Conservation (phyloP, 2,113 vertebrate genomes). For the Spheniscus mendiculus region DNA sequence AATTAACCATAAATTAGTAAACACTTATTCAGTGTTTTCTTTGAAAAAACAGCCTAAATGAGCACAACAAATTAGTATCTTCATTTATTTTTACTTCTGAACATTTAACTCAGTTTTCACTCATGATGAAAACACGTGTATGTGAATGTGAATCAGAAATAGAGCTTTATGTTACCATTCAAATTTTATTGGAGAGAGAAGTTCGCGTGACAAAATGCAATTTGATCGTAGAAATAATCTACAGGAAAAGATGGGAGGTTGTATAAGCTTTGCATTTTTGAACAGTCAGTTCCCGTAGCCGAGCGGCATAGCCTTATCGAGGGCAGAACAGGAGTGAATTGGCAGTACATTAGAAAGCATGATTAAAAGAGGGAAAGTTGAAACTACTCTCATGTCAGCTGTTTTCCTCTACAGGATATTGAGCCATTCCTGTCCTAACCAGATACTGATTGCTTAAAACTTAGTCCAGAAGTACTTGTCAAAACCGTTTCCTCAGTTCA, state of each 20-base stretch:
- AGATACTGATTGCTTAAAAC: conserved; percentile 85
- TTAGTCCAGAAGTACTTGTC: conserved; percentile 80
- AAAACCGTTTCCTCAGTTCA: conserved; percentile 77
- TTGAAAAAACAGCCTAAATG: not conserved
- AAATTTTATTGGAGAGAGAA: not conserved
- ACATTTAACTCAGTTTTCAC: not conserved
- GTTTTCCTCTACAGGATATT: conserved; percentile 86
- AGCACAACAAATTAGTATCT: not conserved
- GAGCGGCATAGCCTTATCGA: conserved; percentile 58
- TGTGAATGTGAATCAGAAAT: not conserved
- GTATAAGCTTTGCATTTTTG: conserved; percentile 46
- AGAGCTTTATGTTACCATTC: not conserved
- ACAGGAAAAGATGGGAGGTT: conserved; percentile 68
- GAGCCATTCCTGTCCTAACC: conserved; percentile 82
- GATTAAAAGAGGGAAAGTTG: conserved; percentile 79
- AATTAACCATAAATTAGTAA: conserved; percentile 30
- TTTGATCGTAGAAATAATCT: conserved; percentile 54
- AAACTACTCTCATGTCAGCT: conserved; percentile 78
- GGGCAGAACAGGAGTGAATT: conserved; percentile 72
- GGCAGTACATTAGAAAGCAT: conserved; percentile 81
- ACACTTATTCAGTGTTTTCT: not conserved
- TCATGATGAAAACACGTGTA: not conserved
- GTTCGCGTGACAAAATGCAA: conserved; percentile 55
- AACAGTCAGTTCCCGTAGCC: conserved; percentile 70
- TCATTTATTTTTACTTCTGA: conserved; percentile 9